Conservation (phyloP, 2,888 invertebrate species). For the Anoncus sp. region DNA sequence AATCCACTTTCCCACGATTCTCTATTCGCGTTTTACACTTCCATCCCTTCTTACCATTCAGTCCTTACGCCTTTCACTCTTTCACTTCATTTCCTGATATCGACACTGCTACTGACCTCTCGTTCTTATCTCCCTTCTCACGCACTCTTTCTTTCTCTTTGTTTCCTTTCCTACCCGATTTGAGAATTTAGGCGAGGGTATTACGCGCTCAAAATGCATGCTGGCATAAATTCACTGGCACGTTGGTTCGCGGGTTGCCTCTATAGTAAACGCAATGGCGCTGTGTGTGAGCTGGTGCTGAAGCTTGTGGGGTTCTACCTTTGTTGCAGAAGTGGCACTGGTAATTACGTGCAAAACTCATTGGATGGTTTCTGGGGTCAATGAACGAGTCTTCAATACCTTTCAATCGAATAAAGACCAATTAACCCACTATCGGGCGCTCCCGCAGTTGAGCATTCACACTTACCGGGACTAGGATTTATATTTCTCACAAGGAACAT, state of each 20-base stretch:
- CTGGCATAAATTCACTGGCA: constrained; percentile 58
- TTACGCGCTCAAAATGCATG: constrained; percentile 70
- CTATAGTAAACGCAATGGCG: neutral
- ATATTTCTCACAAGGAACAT: no score
- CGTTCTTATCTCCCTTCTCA: no score
- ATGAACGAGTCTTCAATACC: no score
- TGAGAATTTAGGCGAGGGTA: constrained; percentile 69
- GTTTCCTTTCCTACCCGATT: constrained; percentile 55
- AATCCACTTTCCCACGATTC: constrained; percentile 67
- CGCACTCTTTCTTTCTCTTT: constrained; percentile 65
- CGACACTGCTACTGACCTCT: no score
- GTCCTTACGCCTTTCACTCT: constrained; percentile 28
- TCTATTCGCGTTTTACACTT: constrained; percentile 51
- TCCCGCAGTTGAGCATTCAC: no score
- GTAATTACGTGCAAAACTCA: no score
- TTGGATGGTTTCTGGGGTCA: no score
- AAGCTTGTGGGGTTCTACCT: neutral
- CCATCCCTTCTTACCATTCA: constrained; percentile 12
- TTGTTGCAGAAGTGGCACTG: neutral
- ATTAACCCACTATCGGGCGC: no score
- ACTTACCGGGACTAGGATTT: no score
- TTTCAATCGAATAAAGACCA: no score
- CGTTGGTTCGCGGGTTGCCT: neutral
- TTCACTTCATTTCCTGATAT: constrained; percentile 1
- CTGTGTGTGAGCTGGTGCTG: no score